These are phyloP conservation scores for Sphinx pinastri DNA, from an alignment of 2,888 invertebrate species.

Conservation along the genomic window DNA sequence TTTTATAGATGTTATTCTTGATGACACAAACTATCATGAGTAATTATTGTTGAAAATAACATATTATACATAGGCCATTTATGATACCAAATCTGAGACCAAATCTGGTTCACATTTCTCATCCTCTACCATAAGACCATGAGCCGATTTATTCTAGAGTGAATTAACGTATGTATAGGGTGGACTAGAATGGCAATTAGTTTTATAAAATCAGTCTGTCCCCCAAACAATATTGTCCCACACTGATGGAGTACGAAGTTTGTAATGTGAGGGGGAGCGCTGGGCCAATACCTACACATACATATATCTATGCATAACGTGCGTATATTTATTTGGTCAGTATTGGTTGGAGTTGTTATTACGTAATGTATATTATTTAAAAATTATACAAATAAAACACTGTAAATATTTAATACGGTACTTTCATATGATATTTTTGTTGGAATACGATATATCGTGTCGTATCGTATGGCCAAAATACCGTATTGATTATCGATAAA, in stretches of 20 bases:
- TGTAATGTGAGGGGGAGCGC: not conserved
- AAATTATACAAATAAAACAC: no score
- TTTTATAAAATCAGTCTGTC: conserved; percentile 12
- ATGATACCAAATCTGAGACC: not conserved
- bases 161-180: not conserved
- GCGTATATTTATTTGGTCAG: not conserved
- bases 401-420: no score
- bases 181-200: not conserved
- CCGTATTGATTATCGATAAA: no score
- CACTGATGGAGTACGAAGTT: conserved; percentile 6
- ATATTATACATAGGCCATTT: not conserved
- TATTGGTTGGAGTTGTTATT: no score
- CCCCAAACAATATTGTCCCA: conserved; percentile 7
- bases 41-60: no score
- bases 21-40: no score
- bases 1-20: no score
- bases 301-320: not conserved
- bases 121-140: not conserved
- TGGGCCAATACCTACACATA: not conserved
- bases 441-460: no score
- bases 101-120: not conserved
- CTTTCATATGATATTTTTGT: no score
- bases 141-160: not conserved
- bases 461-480: no score
- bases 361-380: no score